Percentiles rank a stretch among this genome's conserved stretches.
Conservation (phyloP, 2,797 vertebrate species). For the Propithecus perrieri region DNA sequence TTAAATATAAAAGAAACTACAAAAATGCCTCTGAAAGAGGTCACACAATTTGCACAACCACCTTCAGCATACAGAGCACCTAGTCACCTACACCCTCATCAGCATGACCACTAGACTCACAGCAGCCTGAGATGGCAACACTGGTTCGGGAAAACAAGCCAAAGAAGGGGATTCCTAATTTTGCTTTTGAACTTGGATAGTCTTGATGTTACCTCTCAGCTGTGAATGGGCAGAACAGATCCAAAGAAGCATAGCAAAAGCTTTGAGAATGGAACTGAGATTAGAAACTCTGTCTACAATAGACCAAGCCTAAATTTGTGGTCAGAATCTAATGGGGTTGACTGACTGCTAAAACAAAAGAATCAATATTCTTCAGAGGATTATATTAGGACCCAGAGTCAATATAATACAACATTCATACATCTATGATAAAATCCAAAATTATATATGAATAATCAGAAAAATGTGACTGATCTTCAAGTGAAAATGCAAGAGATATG, state of each 20-base stretch:
- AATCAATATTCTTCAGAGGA: too few relatives aligned
- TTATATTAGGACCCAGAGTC: background rate
- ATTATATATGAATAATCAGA: background rate
- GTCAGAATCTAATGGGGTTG: background rate
- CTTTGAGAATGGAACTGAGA: background rate
- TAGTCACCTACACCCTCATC: fast-evolving
- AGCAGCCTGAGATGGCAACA: background rate
- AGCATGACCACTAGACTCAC: background rate
- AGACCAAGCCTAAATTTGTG: background rate
- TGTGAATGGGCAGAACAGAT: background rate
- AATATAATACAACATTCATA: background rate
- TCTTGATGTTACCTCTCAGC: background rate
- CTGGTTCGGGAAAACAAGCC: background rate
- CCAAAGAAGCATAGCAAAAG: background rate
- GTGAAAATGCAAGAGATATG: background rate
- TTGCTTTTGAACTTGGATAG: background rate
- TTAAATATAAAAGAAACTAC: background rate
- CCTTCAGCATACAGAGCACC: background rate
- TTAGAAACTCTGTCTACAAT: background rate
- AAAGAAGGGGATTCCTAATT: background rate
- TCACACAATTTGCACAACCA: too few relatives aligned
- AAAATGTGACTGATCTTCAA: background rate
- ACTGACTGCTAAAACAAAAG: background rate
- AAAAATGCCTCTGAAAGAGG: background rate
- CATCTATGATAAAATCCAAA: background rate